A percentile compares a stretch with the other conserved stretches of the same genome.
phyloP scores from a whole-genome alignment of 2,888 invertebrate species.

The Acanthosoma haemorrhoidale region DNA sequence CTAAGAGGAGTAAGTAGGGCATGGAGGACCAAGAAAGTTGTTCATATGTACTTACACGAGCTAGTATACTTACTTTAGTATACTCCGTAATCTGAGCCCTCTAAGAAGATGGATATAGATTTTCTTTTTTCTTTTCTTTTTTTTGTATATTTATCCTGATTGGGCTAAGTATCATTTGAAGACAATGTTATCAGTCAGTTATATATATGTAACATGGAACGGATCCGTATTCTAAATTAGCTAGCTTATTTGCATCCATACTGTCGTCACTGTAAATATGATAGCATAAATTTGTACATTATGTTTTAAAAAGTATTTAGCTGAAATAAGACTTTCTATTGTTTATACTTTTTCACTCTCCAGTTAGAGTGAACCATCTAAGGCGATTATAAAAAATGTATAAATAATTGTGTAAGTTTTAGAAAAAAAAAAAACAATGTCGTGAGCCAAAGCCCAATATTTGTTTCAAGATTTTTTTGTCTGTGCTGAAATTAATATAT shows the following conservation, averaged over 20 bases:
- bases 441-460: not conserved
- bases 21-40: conserved; percentile 2
- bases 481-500: not conserved
- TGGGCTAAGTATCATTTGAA: not conserved
- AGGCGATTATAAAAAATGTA: not conserved
- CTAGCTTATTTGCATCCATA: not conserved
- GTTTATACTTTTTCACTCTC: not conserved
- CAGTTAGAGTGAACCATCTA: not conserved
- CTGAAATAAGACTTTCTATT: not conserved
- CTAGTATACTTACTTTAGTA: not conserved
- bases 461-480: not conserved
- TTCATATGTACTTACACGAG: conserved; percentile 7
- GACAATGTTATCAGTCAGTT: not conserved
- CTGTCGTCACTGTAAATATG: conserved; percentile 2
- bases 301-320: conserved; percentile 3
- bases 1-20: conserved; percentile 4
- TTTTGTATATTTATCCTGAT: not conserved
- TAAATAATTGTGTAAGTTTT: no score
- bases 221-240: not conserved
- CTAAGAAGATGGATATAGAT: not conserved
- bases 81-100: not conserved
- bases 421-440: no score
- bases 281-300: conserved; percentile 8
- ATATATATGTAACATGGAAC: not conserved
- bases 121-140: no score